A percentile compares a stretch with the other conserved stretches of the same genome.
phyloP scores from a whole-genome alignment of 2,888 invertebrate species.

The Heteromyza rotundicornis region DNA sequence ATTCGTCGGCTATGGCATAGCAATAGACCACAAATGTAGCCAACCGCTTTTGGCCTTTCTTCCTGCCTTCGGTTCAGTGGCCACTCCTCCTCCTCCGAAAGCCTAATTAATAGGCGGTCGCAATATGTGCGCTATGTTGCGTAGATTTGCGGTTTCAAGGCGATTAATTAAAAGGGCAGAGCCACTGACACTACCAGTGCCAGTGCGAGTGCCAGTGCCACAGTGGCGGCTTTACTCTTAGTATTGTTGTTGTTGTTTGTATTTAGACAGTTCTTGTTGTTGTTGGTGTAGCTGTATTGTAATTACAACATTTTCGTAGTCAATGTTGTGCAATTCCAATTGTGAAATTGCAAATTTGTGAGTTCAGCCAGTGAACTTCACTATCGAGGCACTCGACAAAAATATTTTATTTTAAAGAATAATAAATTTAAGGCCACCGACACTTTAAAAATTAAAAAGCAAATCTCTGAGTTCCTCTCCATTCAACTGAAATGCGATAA shows the following conservation, averaged over 20 bases:
- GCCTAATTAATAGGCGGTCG: slow-evolving; percentile 1
- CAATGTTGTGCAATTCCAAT: background rate
- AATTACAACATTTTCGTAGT: background rate
- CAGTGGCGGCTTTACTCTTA: background rate
- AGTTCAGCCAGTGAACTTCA: too few species aligned
- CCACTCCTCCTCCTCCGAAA: background rate
- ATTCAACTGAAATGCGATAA: too few species aligned
- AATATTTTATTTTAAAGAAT: too few species aligned
- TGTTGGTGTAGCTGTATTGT: background rate
- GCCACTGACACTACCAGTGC: background rate
- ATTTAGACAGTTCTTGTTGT: background rate
- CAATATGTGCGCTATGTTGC: background rate
- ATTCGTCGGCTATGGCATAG: too few species aligned
- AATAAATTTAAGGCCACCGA: too few species aligned
- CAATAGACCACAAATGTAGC: background rate
- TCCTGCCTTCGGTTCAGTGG: too few species aligned
- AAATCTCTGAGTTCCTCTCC: too few species aligned
- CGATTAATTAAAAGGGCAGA: slow-evolving; percentile 9
- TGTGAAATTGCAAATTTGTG: background rate
- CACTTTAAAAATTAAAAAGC: too few species aligned
- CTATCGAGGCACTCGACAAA: too few species aligned
- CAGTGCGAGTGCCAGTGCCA: background rate
- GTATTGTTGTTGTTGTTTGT: background rate
- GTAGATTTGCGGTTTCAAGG: slow-evolving; percentile 10
- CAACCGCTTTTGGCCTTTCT: too few species aligned